Evolutionary conservation across 2,888 invertebrate genomes (phyloP).

Genomic region (Synergus gifuensis): DNA sequence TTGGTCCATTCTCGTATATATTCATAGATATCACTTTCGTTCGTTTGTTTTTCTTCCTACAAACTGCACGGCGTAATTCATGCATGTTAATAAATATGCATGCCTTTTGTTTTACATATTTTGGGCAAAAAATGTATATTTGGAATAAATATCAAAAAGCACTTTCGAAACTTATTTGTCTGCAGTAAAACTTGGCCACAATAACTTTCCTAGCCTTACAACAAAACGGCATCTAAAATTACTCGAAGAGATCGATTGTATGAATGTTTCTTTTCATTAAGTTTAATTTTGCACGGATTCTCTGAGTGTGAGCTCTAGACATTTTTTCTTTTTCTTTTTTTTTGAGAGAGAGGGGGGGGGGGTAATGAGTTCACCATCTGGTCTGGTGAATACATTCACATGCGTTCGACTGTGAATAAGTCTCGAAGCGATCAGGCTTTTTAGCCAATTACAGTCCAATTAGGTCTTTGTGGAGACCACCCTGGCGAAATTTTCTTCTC

Average conservation of each 20-base stretch:
- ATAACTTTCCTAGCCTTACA: neutral
- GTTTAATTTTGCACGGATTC: slow-evolving; percentile 24
- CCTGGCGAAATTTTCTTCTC: slow-evolving; percentile 39
- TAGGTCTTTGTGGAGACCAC: slow-evolving; percentile 56
- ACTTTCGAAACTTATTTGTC: neutral
- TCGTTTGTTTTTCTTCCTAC: neutral
- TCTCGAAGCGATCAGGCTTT: slow-evolving; percentile 44
- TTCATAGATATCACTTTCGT: neutral
- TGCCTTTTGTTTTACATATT: neutral
- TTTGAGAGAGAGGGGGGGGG: slow-evolving; percentile 34
- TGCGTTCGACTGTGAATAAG: slow-evolving; percentile 47
- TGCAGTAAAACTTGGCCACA: neutral
- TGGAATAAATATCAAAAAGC: neutral
- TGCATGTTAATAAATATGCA: neutral
- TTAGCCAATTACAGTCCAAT: slow-evolving; percentile 61
- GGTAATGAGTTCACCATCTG: slow-evolving; percentile 45
- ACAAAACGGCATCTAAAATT: neutral
- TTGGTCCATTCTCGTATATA: slow-evolving; percentile 1
- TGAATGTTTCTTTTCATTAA: slow-evolving; percentile 28
- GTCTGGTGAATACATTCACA: slow-evolving; percentile 53
- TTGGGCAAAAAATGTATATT: neutral
- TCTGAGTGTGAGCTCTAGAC: slow-evolving; percentile 37
- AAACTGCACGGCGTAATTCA: neutral
- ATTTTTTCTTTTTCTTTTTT: slow-evolving; percentile 31
- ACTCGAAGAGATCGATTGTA: neutral